Percentiles rank a stretch among this genome's conserved stretches.
Evolutionary conservation across 2,113 vertebrate genomes (phyloP).

Genomic region (Cephalopterus ornatus): DNA sequence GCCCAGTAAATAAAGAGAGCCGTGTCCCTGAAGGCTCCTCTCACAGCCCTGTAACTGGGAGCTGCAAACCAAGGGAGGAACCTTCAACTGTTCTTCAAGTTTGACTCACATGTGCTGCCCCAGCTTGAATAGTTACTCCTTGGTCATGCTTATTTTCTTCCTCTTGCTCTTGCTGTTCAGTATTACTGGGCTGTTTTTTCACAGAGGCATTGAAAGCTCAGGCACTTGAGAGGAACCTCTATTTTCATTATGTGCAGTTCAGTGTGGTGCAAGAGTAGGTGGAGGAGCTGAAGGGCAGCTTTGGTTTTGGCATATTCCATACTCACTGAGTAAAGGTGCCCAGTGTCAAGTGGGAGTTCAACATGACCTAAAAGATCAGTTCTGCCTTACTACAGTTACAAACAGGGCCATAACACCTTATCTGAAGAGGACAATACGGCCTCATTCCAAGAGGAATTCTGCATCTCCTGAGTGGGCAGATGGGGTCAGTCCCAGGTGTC

Average conservation of each 20-base stretch:
- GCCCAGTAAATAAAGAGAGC: not conserved
- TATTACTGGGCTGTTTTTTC: not conserved
- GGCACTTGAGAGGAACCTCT: not conserved
- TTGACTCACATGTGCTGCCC: not conserved
- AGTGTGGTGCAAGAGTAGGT: not conserved
- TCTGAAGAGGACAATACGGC: not conserved
- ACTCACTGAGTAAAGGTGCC: too few species aligned
- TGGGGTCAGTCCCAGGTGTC: not conserved
- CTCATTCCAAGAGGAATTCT: not conserved
- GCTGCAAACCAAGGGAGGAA: not conserved
- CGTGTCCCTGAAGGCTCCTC: rapidly evolving
- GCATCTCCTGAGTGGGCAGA: not conserved
- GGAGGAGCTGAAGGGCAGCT: not conserved
- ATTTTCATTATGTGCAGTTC: not conserved
- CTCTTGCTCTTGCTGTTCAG: not conserved
- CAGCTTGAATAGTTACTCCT: not conserved
- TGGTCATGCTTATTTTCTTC: not conserved
- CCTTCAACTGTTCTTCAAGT: not conserved
- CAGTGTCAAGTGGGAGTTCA: not conserved
- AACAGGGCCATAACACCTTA: not conserved
- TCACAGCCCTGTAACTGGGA: not conserved
- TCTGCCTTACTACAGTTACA: not conserved
- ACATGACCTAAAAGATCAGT: not conserved
- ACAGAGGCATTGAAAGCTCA: not conserved
- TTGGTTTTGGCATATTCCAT: not conserved